Base-by-base conservation (phyloP, 1,140 invertebrate genomes). In the Helicoverpa armigera region DNA sequence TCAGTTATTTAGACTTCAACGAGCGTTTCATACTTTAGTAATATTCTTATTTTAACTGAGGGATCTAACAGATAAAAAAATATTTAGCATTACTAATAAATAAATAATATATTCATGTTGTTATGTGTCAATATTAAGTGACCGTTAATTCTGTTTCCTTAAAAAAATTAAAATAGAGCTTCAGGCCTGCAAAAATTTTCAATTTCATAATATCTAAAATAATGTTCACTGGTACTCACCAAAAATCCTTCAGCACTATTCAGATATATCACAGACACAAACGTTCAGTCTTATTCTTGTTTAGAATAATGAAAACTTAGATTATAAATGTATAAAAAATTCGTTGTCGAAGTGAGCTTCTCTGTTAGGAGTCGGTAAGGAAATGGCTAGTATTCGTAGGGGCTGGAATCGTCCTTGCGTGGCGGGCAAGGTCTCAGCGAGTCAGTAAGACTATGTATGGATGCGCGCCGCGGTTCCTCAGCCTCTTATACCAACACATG, bases 361-460 rank as follows among this genome's bases (percentile, higher is more conserved):
- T 86, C 86, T 90, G 87, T 87, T 67, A 72, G 83, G 85, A 73
- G 91, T 87, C 89, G 83, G 83, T 86, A 89, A 72, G 84, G 87
- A 91, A 93, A 92, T 94, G 92, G 90, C 88, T 87, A 88, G 89
- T 90, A 89, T 92, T 89, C 84, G 72, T 87, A 81, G 90, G 90
- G 92, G 91, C 88, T 89, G 89, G 78, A 84, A 74, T 82, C 87
- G 91, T 93, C 92, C 93, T 94, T 93, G 92, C 91, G 89, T 86
- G 82, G 90, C 82, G 87, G 83, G 88, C 91, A 94, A 93, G 93
- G 92, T 90, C 91, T 92, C 80, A 81, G 82, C 86, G 87, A 72
- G 69, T 50, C 69, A 14, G 69, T 72, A 72, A 89, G 82, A 87
- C 90, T 89, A 87, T 93, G 86, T 94, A 87, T 91, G 91, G 90